A percentile compares a stretch with the other conserved stretches of the same genome.
Conservation (phyloP, 2,888 invertebrate species). For the Calameuta pallipes region DNA sequence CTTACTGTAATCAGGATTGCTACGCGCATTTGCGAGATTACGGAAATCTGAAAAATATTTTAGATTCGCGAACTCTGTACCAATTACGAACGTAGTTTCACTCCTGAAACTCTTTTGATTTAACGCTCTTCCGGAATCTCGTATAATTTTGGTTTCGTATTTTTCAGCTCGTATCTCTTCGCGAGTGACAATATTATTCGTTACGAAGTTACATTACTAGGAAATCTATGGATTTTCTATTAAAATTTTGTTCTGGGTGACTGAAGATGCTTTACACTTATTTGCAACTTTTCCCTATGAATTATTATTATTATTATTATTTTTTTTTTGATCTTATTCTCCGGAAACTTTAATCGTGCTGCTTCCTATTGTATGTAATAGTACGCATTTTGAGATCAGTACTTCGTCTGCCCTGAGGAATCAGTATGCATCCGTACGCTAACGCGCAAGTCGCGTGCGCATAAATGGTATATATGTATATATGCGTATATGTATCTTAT, state of each 20-base stretch:
- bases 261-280: too few species aligned
- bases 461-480: neutral
- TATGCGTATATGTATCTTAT: too few species aligned
- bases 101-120: too few species aligned
- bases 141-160: too few species aligned
- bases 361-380: neutral
- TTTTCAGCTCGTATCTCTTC: too few species aligned
- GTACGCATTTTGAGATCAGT: neutral
- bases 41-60: too few species aligned
- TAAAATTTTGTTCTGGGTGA: neutral
- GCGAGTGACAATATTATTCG: neutral
- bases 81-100: too few species aligned
- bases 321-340: neutral
- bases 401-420: neutral
- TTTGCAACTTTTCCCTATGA: neutral
- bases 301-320: neutral
- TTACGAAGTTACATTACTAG: neutral
- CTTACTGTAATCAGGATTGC: neutral
- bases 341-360: neutral
- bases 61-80: too few species aligned
- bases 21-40: neutral
- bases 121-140: too few species aligned
- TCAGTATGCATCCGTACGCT: neutral
- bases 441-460: neutral
- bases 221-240: neutral